Percentiles rank a stretch among this genome's conserved stretches.
These are phyloP conservation scores for Petrocephalus sullivani DNA, from an alignment of 2,797 vertebrate species.

Conservation along the genomic window DNA sequence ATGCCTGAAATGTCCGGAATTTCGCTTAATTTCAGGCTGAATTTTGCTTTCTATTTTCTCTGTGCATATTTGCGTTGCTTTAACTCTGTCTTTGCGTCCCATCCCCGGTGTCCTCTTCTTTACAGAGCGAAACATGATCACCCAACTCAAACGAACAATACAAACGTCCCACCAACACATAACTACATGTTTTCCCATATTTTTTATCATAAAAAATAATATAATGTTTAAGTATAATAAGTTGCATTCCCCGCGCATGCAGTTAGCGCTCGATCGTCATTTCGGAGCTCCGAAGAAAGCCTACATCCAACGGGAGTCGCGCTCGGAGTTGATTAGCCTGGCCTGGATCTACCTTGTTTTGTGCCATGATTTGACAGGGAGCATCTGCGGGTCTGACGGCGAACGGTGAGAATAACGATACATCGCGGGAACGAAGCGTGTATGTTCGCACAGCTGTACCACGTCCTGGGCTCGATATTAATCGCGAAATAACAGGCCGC, in stretches of 20 bases:
- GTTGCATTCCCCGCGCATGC: background rate
- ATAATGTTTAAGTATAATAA: background rate
- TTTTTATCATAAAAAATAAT: background rate
- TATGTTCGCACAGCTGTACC: background rate
- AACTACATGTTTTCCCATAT: background rate
- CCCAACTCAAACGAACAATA: background rate
- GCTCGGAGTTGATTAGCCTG: conserved; percentile 30
- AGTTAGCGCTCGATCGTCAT: background rate
- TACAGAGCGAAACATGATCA: background rate
- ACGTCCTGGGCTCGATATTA: background rate
- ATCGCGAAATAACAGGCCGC: background rate
- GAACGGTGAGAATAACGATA: conserved; percentile 46
- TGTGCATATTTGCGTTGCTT: background rate
- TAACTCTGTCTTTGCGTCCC: background rate
- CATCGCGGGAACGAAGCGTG: background rate
- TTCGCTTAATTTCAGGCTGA: background rate
- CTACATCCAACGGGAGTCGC: background rate
- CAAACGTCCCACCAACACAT: background rate
- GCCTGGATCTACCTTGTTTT: conserved; percentile 55
- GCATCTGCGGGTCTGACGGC: conserved; percentile 42
- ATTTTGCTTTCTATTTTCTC: background rate
- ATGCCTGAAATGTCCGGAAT: background rate
- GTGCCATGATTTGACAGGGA: conserved; percentile 40
- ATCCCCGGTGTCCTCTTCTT: background rate
- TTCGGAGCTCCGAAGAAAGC: conserved; percentile 30